These are phyloP conservation scores for Tauraco erythrolophus DNA, from an alignment of 2,113 vertebrate genomes.

Conservation along the genomic window DNA sequence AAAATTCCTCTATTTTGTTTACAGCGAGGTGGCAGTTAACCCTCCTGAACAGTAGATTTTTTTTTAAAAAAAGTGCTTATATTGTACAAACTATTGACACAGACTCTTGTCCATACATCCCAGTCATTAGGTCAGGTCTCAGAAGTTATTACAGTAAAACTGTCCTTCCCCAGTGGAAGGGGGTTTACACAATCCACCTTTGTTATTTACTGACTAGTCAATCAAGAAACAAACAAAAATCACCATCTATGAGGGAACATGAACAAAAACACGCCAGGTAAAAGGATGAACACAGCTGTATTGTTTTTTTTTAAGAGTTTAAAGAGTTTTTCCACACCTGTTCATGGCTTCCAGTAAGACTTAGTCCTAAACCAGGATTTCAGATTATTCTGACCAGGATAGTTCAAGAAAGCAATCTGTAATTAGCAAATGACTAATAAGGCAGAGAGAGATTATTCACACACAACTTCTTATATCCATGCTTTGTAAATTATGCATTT, in stretches of 20 bases:
- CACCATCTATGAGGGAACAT: not conserved
- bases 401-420: not conserved
- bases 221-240: not conserved
- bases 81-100: not conserved
- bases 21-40: not conserved
- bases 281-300: not conserved
- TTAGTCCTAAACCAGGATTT: conserved; percentile 38
- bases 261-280: not conserved
- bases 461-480: not conserved
- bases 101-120: not conserved
- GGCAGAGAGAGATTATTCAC: not conserved
- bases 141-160: not conserved
- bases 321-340: not conserved
- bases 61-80: not conserved
- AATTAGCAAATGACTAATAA: conserved; percentile 6
- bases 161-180: not conserved
- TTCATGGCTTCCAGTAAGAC: not conserved
- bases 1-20: not conserved
- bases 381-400: conserved; percentile 26
- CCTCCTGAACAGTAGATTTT: not conserved
- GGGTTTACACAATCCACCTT: not conserved
- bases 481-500: not conserved
- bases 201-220: not conserved
- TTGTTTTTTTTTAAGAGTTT: not conserved
- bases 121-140: not conserved